Base-by-base conservation (phyloP, 2,797 vertebrate species). In the Phylloscopus collybita region DNA sequence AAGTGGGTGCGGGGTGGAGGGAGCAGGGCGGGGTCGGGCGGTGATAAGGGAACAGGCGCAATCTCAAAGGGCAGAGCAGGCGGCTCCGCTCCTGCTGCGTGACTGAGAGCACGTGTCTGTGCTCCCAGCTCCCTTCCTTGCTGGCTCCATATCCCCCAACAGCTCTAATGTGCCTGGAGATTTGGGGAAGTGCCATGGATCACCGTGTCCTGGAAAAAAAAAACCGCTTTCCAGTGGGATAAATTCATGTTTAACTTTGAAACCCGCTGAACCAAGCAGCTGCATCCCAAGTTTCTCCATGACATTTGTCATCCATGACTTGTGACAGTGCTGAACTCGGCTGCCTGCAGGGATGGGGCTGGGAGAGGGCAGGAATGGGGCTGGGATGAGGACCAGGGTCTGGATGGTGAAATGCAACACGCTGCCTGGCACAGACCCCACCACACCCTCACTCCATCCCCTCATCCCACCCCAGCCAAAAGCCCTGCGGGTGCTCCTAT, bases 1-100 rank as follows among this genome's bases (percentile, higher is more conserved):
- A 26, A 54, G 69, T 4, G 67, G 42, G 42, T 45, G 81, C 36
- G 18, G 32, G 49, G 53, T 42, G 62, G 20, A 15, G 25, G 32
- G 75, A 91, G 56, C 75, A 69, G 49, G 88, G 88, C 56, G n/a
- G 62, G 69, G 36, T 16, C 3, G 9, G 82, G 50, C 11, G 3
- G 32, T 69, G 88, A 91, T 91, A 91, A 80, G 69, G 69, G 69
- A 91, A 12, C 38, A 26, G 67, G 61, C 12, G 4, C 42, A 38
- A 73, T 86, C 75, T 86, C 88, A 86, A 91, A 91, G 88, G 75
- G 88, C 82, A 91, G 72, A 70, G 57, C 80, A 38, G 65, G 86
- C 32, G 13, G 64, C 87, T 80, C 67, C 7, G 34, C 61, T 85
- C 40, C 54, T 6, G 40, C 81, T 85, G 88, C 61, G 54, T 80